A percentile compares a stretch with the other conserved stretches of the same genome.
Evolutionary conservation across 2,888 invertebrate species (phyloP).

Genomic region (Axea sp.): DNA sequence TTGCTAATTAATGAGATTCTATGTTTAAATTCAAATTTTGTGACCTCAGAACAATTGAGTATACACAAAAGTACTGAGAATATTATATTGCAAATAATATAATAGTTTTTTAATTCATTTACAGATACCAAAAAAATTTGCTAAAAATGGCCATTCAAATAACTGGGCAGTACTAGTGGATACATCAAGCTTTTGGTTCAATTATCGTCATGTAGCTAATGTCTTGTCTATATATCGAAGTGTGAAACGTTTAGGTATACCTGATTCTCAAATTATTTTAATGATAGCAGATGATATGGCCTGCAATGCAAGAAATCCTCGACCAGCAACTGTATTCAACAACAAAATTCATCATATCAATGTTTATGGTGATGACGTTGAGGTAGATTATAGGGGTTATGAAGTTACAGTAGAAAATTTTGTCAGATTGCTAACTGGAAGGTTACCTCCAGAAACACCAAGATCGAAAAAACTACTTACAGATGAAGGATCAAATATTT

Average conservation of each 20-base stretch:
- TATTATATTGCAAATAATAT: no score
- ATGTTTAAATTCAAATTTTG: no score
- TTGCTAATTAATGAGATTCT: no score
- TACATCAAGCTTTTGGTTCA: constrained; percentile 99
- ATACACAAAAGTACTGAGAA: no score
- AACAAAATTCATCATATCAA: constrained; percentile 99
- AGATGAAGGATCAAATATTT: constrained; percentile 97
- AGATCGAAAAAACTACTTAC: constrained; percentile 96
- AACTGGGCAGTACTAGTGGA: constrained; percentile 99
- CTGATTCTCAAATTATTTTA: constrained; percentile 98
- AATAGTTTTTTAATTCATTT: no score
- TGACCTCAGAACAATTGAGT: no score
- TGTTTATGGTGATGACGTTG: constrained; percentile 99
- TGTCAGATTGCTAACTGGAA: constrained; percentile 95
- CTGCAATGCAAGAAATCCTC: constrained; percentile 98
- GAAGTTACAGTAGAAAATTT: constrained; percentile 99
- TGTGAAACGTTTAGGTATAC: constrained; percentile 98
- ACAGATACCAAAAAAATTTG: constrained; percentile 81
- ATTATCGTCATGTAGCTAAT: constrained; percentile 99
- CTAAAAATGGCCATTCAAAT: constrained; percentile 91
- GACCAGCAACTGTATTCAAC: constrained; percentile 98
- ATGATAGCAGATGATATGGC: constrained; percentile 99
- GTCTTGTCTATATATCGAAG: constrained; percentile 98
- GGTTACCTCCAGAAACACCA: constrained; percentile 95
- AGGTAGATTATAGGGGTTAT: constrained; percentile 98